These are phyloP conservation scores for Falco novaeseelandiae DNA, from an alignment of 2,797 vertebrate species.

Conservation along the genomic window DNA sequence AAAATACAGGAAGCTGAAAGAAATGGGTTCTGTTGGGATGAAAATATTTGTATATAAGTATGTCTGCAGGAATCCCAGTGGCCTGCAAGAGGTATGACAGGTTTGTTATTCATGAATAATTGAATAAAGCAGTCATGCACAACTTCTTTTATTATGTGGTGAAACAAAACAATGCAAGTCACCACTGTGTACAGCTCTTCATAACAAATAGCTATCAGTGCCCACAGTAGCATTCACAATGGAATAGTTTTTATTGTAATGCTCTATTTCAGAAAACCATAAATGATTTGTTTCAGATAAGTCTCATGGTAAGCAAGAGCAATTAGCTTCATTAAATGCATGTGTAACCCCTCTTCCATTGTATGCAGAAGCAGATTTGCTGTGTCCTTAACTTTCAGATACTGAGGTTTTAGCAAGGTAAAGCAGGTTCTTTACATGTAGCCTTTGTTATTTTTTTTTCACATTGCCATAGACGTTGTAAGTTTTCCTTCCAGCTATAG, in stretches of 20 bases:
- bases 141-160: neutral
- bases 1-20: neutral
- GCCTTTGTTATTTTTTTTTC: neutral
- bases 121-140: conserved; percentile 21
- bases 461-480: neutral
- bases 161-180: conserved; percentile 1
- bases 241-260: neutral
- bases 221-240: neutral
- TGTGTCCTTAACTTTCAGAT: neutral
- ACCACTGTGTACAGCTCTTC: neutral
- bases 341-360: neutral
- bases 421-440: neutral
- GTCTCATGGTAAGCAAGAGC: neutral
- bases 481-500: neutral
- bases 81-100: conserved; percentile 10
- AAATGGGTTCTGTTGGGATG: neutral
- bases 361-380: neutral
- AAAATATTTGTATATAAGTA: neutral
- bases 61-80: conserved; percentile 22
- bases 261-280: neutral
- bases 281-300: neutral
- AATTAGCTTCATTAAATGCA: neutral
- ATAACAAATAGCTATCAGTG: neutral
- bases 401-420: neutral
- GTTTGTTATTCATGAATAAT: conserved; percentile 33